Percentiles rank a stretch among this genome's conserved stretches.
Conservation (phyloP, 2,888 invertebrate species). For the Mimachlamys varia region DNA sequence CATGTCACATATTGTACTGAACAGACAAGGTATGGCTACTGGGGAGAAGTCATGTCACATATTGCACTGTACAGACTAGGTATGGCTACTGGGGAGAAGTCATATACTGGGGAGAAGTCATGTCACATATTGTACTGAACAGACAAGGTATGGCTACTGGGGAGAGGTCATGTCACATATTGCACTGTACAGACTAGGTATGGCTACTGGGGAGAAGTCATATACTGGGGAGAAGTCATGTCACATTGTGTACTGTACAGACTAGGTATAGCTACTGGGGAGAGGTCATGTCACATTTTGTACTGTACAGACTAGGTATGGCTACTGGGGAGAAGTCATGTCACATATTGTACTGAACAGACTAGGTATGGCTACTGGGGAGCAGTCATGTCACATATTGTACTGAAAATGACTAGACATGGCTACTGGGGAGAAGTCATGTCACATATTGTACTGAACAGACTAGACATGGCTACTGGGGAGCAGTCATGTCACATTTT, state of each 20-base stretch:
- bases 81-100: not conserved
- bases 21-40: not conserved
- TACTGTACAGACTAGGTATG: not conserved
- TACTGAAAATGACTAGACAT: not conserved
- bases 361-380: not conserved
- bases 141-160: not conserved
- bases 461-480: not conserved
- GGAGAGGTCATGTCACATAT: not conserved
- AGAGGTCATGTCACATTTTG: not conserved
- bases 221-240: too few species aligned
- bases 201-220: not conserved
- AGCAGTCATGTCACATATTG: not conserved
- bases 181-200: not conserved
- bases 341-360: not conserved
- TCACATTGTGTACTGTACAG: not conserved
- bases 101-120: too few species aligned
- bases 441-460: not conserved
- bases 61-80: not conserved
- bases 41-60: not conserved
- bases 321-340: not conserved
- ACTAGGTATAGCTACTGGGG: not conserved
- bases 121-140: not conserved
- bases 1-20: not conserved
- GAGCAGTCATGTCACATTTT: not conserved
- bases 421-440: not conserved